Evolutionary conservation across 2,113 vertebrate genomes (phyloP), one percentile per base, ranked within the genome.

Genomic region (Megaceryle maxima): DNA sequence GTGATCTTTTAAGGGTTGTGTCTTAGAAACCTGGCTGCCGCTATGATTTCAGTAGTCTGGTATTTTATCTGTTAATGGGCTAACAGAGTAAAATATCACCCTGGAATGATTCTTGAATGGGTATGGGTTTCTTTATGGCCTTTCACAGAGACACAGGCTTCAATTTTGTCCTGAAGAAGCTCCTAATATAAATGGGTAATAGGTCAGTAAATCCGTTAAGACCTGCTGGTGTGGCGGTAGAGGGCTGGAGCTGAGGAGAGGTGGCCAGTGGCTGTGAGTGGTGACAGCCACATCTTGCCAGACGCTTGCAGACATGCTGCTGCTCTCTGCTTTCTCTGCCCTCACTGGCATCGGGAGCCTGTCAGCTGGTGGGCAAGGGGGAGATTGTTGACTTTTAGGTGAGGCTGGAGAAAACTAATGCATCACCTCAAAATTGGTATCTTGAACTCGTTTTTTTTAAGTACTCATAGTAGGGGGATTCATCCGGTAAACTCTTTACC

Each of bases 71-170:
- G 75, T 96, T 96, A 94, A 96, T 92, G 88, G 94, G 63, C 86
- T 91, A 96, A 96, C 83, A 57, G 88, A 57, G 80, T 97, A 96
- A 97, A 97, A 96, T 96, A 96, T 79, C 81, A 80, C 94, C 90
- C 90, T 74, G 57, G 93, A 93, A 94, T 94, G 88, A 88, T 88
- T 97, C 90, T 84, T 88, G 92, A 96, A 90, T 96, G 95, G 87
- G 78, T 95, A 91, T 81, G 79, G 88, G 69, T 91, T 95, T 96
- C 94, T 97, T 97, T 96, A 97, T 92, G 63, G 93, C 92, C 50
- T 92, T 84, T 91, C 79, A 21, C 24, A 29, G 94, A 94, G 73
- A 95, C 3, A 0, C 62, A 87, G 95, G 48, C 95, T 97, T 94
- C 93, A 91, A 35, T 96, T 96, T 91, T 80, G 88, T 92, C 66